A percentile compares a stretch with the other conserved stretches of the same genome.
These are phyloP conservation scores for Novumbra hubbsi DNA, from an alignment of 2,797 vertebrate genomes.

Conservation along the genomic window DNA sequence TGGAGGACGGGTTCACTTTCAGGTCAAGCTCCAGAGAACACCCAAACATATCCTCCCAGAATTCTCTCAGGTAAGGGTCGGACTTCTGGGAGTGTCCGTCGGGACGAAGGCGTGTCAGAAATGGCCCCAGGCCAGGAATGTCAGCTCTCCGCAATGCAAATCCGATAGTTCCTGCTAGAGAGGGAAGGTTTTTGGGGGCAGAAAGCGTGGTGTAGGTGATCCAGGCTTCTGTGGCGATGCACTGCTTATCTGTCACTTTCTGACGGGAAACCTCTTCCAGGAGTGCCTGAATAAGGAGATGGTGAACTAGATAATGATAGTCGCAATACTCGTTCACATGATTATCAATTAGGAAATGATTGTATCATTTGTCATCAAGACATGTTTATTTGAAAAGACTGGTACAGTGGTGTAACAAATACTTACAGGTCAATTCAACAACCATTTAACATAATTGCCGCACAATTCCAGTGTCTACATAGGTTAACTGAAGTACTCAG, in stretches of 20 bases:
- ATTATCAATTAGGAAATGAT: not conserved
- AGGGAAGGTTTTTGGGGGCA: constrained; percentile 28
- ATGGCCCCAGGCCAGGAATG: constrained; percentile 49
- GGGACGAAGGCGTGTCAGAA: constrained; percentile 45
- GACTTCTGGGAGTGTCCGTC: constrained; percentile 25
- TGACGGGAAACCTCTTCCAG: constrained; percentile 47
- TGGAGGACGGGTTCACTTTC: not conserved
- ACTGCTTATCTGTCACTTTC: constrained; percentile 59
- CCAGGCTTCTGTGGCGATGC: constrained; percentile 62
- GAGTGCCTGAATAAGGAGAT: constrained; percentile 27
- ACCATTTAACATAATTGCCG: too few relatives aligned
- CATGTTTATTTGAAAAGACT: not conserved
- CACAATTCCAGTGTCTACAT: too few relatives aligned
- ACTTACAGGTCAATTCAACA: not conserved
- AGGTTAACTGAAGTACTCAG: too few relatives aligned
- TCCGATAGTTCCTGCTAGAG: constrained; percentile 51
- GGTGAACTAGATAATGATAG: too few relatives aligned
- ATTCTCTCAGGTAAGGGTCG: constrained; percentile 51
- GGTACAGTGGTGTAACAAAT: not conserved
- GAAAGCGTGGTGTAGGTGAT: constrained; percentile 41
- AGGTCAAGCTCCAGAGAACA: constrained; percentile 41
- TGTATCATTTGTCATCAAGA: not conserved
- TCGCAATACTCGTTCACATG: not conserved
- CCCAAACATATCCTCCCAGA: constrained; percentile 57
- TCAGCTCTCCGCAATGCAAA: constrained; percentile 49